A percentile compares a stretch with the other conserved stretches of the same genome.
phyloP scores from a whole-genome alignment of 1,140 invertebrate genomes.

The Artemia franciscana region DNA sequence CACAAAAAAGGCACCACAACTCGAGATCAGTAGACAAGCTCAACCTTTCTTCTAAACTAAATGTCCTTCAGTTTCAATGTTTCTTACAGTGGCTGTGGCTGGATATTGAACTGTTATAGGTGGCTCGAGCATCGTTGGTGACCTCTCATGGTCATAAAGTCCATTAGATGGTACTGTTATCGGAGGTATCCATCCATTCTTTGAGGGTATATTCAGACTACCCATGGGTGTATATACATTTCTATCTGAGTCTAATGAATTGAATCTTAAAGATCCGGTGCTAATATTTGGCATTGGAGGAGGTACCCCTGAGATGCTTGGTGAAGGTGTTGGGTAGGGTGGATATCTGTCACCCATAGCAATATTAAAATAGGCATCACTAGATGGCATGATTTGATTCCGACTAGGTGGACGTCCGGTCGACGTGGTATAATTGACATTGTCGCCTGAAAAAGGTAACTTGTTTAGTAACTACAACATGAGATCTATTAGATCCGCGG shows the following conservation, averaged over 20 bases:
- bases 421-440: constrained; percentile 1
- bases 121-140: constrained; percentile 4
- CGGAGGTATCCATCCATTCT: constrained; percentile 2
- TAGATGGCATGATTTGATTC: constrained; percentile 1
- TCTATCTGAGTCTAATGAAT: neutral
- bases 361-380: constrained; percentile 7
- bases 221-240: constrained; percentile 9
- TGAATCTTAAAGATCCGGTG: constrained; percentile 4
- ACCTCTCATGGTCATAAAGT: constrained; percentile 1
- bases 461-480: neutral
- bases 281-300: constrained; percentile 3
- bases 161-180: neutral
- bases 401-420: neutral
- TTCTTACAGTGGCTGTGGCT: constrained; percentile 5
- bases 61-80: constrained; percentile 10
- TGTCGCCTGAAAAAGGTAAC: constrained; percentile 1
- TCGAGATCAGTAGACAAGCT: too few relatives aligned
- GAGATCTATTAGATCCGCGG: neutral
- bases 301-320: neutral
- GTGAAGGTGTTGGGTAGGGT: constrained; percentile 8
- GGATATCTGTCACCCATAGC: constrained; percentile 2
- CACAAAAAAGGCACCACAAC: too few relatives aligned
- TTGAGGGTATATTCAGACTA: constrained; percentile 8
- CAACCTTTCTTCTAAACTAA: constrained; percentile 7
- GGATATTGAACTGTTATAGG: constrained; percentile 1